These are phyloP conservation scores for Cephalopachus bancanus DNA, from an alignment of 2,797 vertebrate genomes.

Conservation along the genomic window DNA sequence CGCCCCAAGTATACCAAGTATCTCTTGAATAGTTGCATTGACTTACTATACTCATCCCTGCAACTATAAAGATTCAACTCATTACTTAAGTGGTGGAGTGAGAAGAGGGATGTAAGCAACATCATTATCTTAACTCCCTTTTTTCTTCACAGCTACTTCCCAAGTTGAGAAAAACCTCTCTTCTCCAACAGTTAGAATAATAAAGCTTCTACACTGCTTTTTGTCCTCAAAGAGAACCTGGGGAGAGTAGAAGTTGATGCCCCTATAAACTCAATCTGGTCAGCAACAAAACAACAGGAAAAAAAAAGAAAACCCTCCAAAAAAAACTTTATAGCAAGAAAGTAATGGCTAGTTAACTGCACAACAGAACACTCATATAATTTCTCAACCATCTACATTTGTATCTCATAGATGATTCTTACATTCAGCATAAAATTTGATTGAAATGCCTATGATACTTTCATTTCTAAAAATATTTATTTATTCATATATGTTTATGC, in stretches of 20 bases:
- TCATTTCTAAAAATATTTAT: constrained; percentile 67
- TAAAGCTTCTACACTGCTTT: background rate
- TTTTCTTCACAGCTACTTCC: background rate
- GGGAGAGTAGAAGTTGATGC: background rate
- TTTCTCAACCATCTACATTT: constrained; percentile 55
- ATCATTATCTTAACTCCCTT: background rate
- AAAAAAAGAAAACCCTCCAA: background rate
- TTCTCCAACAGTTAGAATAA: background rate
- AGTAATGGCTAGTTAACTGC: constrained; percentile 59
- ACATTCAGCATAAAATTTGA: constrained; percentile 53
- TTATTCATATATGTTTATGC: constrained; percentile 59
- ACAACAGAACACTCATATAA: constrained; percentile 35
- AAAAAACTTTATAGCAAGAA: constrained; percentile 20
- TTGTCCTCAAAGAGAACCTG: background rate
- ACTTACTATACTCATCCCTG: background rate
- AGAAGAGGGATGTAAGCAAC: background rate
- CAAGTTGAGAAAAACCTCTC: background rate
- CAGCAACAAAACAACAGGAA: no score
- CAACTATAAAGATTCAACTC: background rate
- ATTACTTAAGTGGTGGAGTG: fast-evolving
- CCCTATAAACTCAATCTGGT: background rate
- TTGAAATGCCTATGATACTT: constrained; percentile 55
- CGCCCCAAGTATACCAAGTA: background rate
- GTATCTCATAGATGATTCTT: constrained; percentile 60
- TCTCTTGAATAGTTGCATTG: background rate